Base-by-base conservation (phyloP, 2,888 invertebrate genomes). In the Pristionchus maxplancki region DNA sequence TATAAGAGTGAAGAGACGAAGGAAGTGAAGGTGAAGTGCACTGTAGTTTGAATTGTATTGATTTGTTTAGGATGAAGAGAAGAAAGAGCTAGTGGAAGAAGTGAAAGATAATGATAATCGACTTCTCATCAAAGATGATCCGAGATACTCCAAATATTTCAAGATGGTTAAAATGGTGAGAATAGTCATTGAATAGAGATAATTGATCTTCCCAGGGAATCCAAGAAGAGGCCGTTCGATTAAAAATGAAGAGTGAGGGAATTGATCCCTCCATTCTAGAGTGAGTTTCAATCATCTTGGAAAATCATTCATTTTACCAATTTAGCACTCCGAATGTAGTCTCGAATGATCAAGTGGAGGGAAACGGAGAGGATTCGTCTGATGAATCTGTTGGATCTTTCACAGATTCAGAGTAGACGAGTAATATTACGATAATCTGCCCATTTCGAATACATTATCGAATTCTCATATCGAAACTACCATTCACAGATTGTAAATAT, bases 91-190 rank as follows among this genome's bases (percentile, higher is more conserved):
- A 58, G 58, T 24, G 37, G 74, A 50, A 58, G 87, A 87, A 71
- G 34, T 34, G 20, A 31, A 48, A 87, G 53, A n/a, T 20, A 50
- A 74, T 31, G 34, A 50, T 13, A 9, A 50, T 53, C 31, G 74
- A 71, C 44, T 88, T 37, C 40, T 89, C 17, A 88, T 91, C 34
- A 91, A 90, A 28, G 91, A 93, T n/a, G 91, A 93, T 90, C 92
- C 92, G 9, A 50, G 40, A 37, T 92, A 90, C 87, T 86, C 88
- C 40, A 93, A 93, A 84, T 93, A 93, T 87, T 93, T 93, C 89
- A 93, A 93, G 89, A 93, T 93, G 93, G 87, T 93, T 62, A 91
- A 90, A 90, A 89, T 93, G 90, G 93, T 92, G 53, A 86, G 90
- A 28, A 62, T 34, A 37, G 31, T 17, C 6, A 34, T 6, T 24